A percentile compares a stretch with the other conserved stretches of the same genome.
Conservation (phyloP, 2,113 vertebrate species). For the Psittacara wagleri region DNA sequence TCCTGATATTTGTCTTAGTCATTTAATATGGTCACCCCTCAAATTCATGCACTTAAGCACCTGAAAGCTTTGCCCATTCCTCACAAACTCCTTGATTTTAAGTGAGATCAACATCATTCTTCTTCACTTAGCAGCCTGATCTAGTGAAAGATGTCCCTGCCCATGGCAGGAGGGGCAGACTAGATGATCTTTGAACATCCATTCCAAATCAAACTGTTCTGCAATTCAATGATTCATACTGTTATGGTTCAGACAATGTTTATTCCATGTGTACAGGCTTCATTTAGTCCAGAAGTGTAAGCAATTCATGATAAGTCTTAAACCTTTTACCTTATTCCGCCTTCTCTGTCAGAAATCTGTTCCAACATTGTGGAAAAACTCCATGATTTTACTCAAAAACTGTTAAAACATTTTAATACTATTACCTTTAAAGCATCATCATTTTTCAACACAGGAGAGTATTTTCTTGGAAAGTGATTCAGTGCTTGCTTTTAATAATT, state of each 20-base stretch:
- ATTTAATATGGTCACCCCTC: neutral
- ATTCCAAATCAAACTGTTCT: neutral
- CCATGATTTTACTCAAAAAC: neutral
- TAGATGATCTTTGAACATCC: neutral
- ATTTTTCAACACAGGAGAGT: neutral
- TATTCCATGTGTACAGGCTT: neutral
- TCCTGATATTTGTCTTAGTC: neutral
- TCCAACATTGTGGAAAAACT: neutral
- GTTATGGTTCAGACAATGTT: neutral
- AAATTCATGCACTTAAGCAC: neutral
- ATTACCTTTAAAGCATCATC: neutral
- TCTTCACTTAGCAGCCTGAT: neutral
- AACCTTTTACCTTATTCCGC: neutral
- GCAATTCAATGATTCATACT: neutral
- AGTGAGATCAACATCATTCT: neutral
- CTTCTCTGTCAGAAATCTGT: neutral
- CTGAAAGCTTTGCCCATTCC: neutral
- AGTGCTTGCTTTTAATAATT: neutral
- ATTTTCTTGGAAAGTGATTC: neutral
- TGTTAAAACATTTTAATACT: neutral
- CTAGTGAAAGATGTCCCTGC: neutral
- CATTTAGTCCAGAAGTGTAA: neutral
- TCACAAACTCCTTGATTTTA: neutral
- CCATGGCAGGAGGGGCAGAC: neutral
- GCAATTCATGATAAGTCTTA: neutral